A percentile compares a stretch with the other conserved stretches of the same genome.
Evolutionary conservation across 1,140 invertebrate genomes (phyloP).

Genomic region (Leptinotarsa texana): DNA sequence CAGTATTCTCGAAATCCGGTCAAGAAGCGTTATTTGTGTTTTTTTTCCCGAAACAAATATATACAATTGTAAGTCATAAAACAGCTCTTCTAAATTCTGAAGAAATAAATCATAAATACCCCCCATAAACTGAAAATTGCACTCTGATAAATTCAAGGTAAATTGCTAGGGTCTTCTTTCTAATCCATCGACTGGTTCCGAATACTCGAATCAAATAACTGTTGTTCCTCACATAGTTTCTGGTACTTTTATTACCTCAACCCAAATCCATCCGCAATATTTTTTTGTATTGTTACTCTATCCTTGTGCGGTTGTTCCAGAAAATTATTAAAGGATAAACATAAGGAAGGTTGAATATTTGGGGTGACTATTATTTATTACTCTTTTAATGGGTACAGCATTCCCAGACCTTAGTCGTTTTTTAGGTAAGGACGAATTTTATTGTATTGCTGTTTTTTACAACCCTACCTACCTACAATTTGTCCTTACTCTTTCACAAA

Average conservation of each 20-base stretch:
- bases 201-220: background rate
- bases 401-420: conserved; percentile 9
- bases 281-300: background rate
- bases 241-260: conserved; percentile 3
- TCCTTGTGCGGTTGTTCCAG: conserved; percentile 21
- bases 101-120: no score
- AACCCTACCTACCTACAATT: conserved; percentile 32
- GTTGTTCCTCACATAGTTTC: background rate
- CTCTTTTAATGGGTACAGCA: conserved; percentile 1
- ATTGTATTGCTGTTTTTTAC: conserved; percentile 27
- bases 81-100: no score
- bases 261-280: conserved; percentile 3
- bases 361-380: conserved; percentile 25
- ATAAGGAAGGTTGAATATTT: conserved; percentile 17
- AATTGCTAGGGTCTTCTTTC: no score
- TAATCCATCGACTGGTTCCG: no score
- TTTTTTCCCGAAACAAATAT: no score
- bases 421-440: conserved; percentile 17
- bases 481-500: conserved; percentile 32
- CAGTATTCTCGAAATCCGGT: no score
- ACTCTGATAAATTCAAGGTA: no score
- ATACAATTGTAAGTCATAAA: no score
- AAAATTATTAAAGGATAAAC: conserved; percentile 24
- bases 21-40: no score
- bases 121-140: no score